Percentiles rank a stretch among this genome's conserved stretches.
Evolutionary conservation across 2,113 vertebrate species (phyloP).

Genomic region (Percopsis transmontana): DNA sequence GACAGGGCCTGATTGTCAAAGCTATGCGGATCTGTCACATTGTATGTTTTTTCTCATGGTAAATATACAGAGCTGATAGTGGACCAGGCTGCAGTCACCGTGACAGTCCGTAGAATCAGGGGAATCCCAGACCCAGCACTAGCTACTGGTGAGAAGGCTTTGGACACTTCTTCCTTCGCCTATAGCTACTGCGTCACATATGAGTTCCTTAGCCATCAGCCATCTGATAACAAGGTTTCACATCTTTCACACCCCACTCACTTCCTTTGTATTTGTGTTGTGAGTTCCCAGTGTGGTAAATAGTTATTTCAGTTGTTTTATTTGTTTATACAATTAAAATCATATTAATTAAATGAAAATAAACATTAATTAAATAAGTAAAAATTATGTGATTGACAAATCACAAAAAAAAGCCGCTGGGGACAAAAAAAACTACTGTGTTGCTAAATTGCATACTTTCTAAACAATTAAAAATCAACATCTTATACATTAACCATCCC

Average conservation of each 20-base stretch:
- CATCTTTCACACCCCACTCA: neutral
- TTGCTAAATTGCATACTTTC: too few relatives aligned
- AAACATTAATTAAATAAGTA: neutral
- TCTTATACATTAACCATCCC: neutral
- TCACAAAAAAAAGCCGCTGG: too few relatives aligned
- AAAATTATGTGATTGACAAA: neutral
- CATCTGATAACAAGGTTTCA: slow-evolving; percentile 27
- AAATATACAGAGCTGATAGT: slow-evolving; percentile 63
- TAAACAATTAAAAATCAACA: neutral
- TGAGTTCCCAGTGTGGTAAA: neutral
- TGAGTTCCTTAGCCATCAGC: slow-evolving; percentile 58
- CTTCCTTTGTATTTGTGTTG: neutral
- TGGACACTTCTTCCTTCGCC: slow-evolving; percentile 64
- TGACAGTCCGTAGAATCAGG: slow-evolving; percentile 74
- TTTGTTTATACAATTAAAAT: neutral
- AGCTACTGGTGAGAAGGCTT: slow-evolving; percentile 26
- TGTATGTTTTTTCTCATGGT: neutral
- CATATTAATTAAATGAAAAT: neutral
- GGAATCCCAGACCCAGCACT: slow-evolving; percentile 72
- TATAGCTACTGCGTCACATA: slow-evolving; percentile 83
- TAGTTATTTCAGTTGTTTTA: neutral
- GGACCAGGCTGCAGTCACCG: slow-evolving; percentile 63
- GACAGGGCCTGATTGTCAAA: neutral
- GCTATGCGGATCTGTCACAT: neutral
- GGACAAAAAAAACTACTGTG: too few relatives aligned